These are phyloP conservation scores for Drosophila pectinifera DNA, from an alignment of 1,140 invertebrate species.

Conservation along the genomic window DNA sequence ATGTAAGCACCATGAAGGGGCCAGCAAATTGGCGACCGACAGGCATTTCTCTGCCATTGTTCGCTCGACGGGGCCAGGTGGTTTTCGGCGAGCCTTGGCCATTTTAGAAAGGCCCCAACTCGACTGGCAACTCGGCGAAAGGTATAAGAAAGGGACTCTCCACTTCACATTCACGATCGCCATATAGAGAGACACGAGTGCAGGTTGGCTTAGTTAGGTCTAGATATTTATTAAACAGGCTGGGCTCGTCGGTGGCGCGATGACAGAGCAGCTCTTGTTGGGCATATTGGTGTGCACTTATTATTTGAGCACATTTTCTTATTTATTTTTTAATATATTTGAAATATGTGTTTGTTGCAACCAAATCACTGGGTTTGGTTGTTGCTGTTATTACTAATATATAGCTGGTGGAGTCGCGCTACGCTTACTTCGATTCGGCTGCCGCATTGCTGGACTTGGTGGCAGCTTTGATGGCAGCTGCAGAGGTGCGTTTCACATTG, in stretches of 20 bases:
- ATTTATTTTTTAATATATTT: constrained; percentile 40
- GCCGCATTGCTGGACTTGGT: constrained; percentile 47
- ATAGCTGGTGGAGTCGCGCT: constrained; percentile 22
- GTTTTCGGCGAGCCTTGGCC: constrained; percentile 24
- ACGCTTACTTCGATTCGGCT: constrained; percentile 57
- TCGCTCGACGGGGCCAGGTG: constrained; percentile 31
- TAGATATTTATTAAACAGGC: constrained; percentile 73
- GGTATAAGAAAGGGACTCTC: constrained; percentile 41
- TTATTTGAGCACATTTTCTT: constrained; percentile 32
- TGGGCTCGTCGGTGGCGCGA: constrained; percentile 23
- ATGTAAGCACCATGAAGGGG: constrained; percentile 33
- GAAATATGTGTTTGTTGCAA: constrained; percentile 55
- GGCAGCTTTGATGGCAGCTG: constrained; percentile 55
- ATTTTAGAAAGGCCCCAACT: constrained; percentile 67
- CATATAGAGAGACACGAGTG: constrained; percentile 19
- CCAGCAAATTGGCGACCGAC: constrained; percentile 53
- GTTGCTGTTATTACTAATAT: constrained; percentile 32
- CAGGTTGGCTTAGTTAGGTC: constrained; percentile 59
- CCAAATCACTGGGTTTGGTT: constrained; percentile 67
- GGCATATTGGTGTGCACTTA: constrained; percentile 37
- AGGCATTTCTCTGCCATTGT: constrained; percentile 68
- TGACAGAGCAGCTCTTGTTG: constrained; percentile 38
- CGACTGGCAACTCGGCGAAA: constrained; percentile 28
- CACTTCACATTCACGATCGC: constrained; percentile 7
- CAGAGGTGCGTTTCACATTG: constrained; percentile 66